These are phyloP conservation scores for Stenodema calcarata DNA, from an alignment of 2,888 invertebrate genomes.

Conservation along the genomic window DNA sequence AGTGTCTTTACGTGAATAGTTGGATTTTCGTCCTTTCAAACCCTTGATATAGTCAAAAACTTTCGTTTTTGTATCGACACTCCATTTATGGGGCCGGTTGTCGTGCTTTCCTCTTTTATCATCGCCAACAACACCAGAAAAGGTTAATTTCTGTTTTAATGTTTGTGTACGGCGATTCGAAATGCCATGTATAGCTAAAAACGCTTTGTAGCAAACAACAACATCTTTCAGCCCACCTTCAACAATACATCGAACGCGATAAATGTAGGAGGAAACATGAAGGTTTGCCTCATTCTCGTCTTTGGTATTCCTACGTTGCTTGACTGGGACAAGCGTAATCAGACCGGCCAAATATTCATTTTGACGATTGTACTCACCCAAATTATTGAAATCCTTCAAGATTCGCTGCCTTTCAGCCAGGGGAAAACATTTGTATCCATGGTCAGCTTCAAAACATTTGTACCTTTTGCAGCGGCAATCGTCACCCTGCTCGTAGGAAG, in stretches of 20 bases:
- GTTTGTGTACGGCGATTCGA: neutral
- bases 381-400: neutral
- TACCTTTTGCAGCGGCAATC: constrained; percentile 41
- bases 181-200: constrained; percentile 50
- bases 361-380: constrained; percentile 21
- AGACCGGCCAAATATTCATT: constrained; percentile 50
- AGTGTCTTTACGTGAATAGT: constrained; percentile 48
- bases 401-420: neutral
- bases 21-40: constrained; percentile 48
- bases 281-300: neutral
- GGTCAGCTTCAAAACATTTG: constrained; percentile 45
- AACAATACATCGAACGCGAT: neutral
- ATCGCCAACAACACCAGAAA: neutral
- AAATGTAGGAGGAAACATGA: neutral
- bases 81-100: neutral
- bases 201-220: constrained; percentile 44
- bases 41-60: constrained; percentile 23
- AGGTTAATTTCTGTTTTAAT: neutral
- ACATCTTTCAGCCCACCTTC: neutral
- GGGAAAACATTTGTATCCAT: too few species aligned
- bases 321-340: neutral
- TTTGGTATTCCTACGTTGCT: neutral
- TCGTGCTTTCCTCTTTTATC: neutral
- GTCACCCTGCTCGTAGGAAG: constrained; percentile 17
- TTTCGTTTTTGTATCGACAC: neutral